Evolutionary conservation across 2,113 vertebrate genomes (phyloP), one percentile per base, ranked within the genome.

Genomic region (Athene noctua): DNA sequence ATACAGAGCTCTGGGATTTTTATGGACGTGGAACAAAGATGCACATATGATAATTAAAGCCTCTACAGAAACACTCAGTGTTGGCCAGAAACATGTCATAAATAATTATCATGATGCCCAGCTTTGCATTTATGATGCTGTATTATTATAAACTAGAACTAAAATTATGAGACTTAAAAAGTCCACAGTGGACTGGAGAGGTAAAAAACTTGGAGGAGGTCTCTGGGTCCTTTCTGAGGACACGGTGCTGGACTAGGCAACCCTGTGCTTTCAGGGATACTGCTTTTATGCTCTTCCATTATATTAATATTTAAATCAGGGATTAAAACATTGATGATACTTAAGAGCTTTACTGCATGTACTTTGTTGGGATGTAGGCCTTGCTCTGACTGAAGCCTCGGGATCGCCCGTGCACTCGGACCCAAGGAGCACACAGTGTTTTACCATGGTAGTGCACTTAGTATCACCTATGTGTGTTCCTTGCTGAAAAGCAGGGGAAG

Each of bases 301-400:
- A 55, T 51, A 84, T 83, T 71, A 86, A 88, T 92, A 91, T 81
- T 87, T 96, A 91, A 95, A 89, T 73, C 47, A 17, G 26, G 71
- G 27, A 2, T 90, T 95, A 92, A 97, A 96, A 96, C 73, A 88
- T 65, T 93, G 88, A 92, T 92, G 95, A 80, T 88, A 88, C 9
- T 5, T 75, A 74, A 85, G 58, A 90, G 85, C 81, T 90, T 88
- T 93, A 67, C 57, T 34, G 57, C 57, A 22, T 63, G 38, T 71
- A 36, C 66, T 71, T 95, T 82, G 85, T 59, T 85, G 81, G 70
- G 84, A 59, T 79, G 57, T 55, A 90, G 84, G 65, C 90, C 61
- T 90, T 55, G 52, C 78, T 93, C 85, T 74, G n/a, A 67, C 38
- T 87, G 77, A 61, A 94, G 51, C 38, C 52, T 65, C 51, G 57